Conservation (phyloP, 2,797 vertebrate genomes). For the Coilia nasus region DNA sequence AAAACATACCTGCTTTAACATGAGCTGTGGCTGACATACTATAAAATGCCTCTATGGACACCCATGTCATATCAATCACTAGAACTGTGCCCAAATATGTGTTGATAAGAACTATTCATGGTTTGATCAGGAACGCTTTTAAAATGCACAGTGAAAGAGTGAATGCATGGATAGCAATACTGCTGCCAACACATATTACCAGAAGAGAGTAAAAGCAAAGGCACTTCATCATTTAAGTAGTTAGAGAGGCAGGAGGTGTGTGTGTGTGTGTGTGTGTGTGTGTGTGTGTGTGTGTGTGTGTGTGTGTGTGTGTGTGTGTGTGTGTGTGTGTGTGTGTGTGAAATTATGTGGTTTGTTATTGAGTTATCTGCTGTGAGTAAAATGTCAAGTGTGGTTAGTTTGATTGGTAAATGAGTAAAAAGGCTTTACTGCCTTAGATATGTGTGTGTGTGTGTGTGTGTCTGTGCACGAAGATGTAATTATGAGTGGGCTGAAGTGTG, state of each 20-base stretch:
- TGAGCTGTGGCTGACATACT: not conserved
- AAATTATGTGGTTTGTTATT: not conserved
- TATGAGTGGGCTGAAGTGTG: not conserved
- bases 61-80: not conserved
- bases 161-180: not conserved
- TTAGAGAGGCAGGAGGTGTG: constrained; percentile 16
- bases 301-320: constrained; percentile 29
- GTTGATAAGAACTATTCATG: not conserved
- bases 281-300: constrained; percentile 11
- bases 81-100: not conserved
- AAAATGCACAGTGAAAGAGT: constrained; percentile 5
- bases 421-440: not conserved
- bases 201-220: not conserved
- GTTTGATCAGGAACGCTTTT: not conserved
- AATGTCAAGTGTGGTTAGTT: constrained; percentile 1
- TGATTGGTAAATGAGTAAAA: not conserved
- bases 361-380: not conserved
- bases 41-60: not conserved
- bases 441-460: not conserved
- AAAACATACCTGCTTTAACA: not conserved
- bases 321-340: constrained; percentile 21
- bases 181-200: not conserved
- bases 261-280: constrained; percentile 36
- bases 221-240: not conserved
- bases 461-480: not conserved